These are phyloP conservation scores for Xanthorhoe spadicearia DNA, from an alignment of 2,888 invertebrate species.

Conservation along the genomic window DNA sequence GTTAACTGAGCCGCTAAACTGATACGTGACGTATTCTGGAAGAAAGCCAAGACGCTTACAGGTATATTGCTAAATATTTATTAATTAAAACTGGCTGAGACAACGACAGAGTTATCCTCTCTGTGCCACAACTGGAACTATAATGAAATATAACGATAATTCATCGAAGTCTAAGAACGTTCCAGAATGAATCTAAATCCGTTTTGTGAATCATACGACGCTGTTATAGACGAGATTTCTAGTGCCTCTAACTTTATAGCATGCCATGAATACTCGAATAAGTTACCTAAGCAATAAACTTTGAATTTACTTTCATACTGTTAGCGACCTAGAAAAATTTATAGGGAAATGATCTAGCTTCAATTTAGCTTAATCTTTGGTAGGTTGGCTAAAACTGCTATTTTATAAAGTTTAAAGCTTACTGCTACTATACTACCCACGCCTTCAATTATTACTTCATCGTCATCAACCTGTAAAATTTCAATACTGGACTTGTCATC, in stretches of 20 bases:
- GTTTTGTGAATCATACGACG: conserved; percentile 65
- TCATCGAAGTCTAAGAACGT: conserved; percentile 58
- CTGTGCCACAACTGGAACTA: conserved; percentile 44
- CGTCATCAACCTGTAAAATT: too few relatives aligned
- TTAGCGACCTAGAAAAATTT: not conserved
- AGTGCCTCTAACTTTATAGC: conserved; percentile 41
- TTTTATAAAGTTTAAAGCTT: too few relatives aligned
- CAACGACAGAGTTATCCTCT: conserved; percentile 40
- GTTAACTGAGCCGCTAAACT: conserved; percentile 68
- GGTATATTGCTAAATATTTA: conserved; percentile 66
- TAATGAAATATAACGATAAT: conserved; percentile 48
- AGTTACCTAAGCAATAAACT: not conserved
- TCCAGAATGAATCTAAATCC: conserved; percentile 61
- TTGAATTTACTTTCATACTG: conserved; percentile 1
- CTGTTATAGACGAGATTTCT: conserved; percentile 59
- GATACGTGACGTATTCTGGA: conserved; percentile 64
- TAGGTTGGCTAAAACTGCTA: too few relatives aligned
- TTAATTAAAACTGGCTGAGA: conserved; percentile 63
- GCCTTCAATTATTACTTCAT: too few relatives aligned
- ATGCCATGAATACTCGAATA: conserved; percentile 19
- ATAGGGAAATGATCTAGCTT: not conserved
- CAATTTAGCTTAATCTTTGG: not conserved
- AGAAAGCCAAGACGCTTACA: conserved; percentile 60
- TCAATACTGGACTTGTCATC: too few relatives aligned
- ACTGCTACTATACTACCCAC: too few relatives aligned